Evolutionary conservation across 1,140 invertebrate species (phyloP), one percentile per base, ranked within the genome.

Genomic region (Zaprionus gabonicus): DNA sequence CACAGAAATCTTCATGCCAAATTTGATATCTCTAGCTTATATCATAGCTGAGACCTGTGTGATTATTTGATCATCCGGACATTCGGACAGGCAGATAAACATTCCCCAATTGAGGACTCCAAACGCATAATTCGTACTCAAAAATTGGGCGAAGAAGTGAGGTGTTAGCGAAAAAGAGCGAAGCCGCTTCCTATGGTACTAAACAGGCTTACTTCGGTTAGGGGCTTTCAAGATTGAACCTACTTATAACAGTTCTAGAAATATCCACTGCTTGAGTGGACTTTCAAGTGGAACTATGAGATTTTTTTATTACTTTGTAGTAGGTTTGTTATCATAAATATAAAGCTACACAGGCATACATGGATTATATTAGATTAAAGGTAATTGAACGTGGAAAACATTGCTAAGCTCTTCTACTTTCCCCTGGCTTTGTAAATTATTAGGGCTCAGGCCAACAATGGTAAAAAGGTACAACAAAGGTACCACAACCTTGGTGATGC

Each of bases 301-400:
- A 49, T 49, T 49, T 49, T 46, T 49, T 49, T 49, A 10, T 17
- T 20, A 49, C 17, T 49, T 23, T 49, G 46, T 49, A 12, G 46
- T 49, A 49, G 3, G 3, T 23, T 23, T 49, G 9, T 23, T 49
- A 49, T 23, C 17, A 49, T 10, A 20, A 20, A 0, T 3, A 23
- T 10, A 9, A 17, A 49, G 7, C 20, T 23, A 10, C 2, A 49
- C 7, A 23, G 1, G 17, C 20, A 0, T 10, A 9, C 46, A 10
- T 3, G 17, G 2, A 49, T 49, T 49, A 20, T 4, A 49, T 10
- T 49, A 23, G 46, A 49, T 49, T 49, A 49, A 2, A 49, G 9
- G n/a, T n/a, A 44, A 44, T 36, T 36, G 34, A 36, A 2, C 0
- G 34, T 36, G 41, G 41, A 6, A 7, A 20, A 23, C 46, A 49